Conservation (phyloP, 2,797 vertebrate species). For the Xiphophorus birchmanni region DNA sequence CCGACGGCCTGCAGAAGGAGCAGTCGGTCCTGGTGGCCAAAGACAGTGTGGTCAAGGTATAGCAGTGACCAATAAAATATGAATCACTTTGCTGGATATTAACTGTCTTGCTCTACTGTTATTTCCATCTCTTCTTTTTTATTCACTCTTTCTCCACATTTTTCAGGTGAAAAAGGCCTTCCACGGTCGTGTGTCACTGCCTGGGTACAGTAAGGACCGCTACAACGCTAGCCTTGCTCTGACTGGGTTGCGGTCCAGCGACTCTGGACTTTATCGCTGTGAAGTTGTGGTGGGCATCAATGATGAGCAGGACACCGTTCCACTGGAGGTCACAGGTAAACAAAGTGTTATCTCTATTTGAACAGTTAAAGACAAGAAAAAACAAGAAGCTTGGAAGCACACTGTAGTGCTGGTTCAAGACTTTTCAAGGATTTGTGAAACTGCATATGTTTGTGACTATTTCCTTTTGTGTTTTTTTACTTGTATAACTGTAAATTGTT, state of each 20-base stretch:
- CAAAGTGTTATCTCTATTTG: not conserved
- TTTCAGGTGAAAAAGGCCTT: constrained; percentile 87
- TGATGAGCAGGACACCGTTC: constrained; percentile 93
- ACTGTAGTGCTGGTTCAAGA: not conserved
- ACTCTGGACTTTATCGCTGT: constrained; percentile 94
- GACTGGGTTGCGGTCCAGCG: constrained; percentile 86
- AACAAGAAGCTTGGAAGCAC: not conserved
- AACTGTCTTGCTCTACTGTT: not conserved
- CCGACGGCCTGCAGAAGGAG: constrained; percentile 84
- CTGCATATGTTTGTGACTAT: not conserved
- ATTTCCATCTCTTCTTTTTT: not conserved
- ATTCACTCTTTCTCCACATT: not conserved
- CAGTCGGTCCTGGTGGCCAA: constrained; percentile 92
- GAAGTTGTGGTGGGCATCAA: constrained; percentile 94
- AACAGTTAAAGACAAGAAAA: not conserved
- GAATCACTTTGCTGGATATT: fast-evolving
- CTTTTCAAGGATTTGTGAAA: not conserved
- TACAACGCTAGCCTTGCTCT: constrained; percentile 90
- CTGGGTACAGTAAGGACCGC: constrained; percentile 84
- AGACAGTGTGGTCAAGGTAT: constrained; percentile 89
- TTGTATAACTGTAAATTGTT: not conserved
- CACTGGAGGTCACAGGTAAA: constrained; percentile 92
- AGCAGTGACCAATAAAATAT: not conserved
- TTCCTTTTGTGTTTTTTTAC: not conserved
- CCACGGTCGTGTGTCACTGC: constrained; percentile 88